phyloP scores from a whole-genome alignment of 2,888 invertebrate species.

The Caenorhabditis macrosperma region DNA sequence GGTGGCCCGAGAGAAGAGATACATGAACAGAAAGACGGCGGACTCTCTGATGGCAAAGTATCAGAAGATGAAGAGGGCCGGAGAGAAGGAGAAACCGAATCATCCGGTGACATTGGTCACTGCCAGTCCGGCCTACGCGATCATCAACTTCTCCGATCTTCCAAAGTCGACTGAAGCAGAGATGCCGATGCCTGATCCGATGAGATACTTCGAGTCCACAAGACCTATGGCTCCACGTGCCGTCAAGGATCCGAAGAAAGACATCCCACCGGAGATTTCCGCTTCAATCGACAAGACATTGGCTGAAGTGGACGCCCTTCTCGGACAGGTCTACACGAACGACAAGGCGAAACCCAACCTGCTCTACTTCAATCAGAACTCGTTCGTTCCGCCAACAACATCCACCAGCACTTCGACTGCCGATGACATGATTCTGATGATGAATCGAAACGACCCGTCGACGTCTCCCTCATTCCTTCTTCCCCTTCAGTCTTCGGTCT shows the following conservation, averaged over 20 bases:
- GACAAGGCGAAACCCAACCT: constrained; percentile 68
- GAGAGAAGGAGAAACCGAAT: constrained; percentile 3
- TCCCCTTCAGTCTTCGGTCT: constrained; percentile 49
- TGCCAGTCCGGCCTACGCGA: constrained; percentile 43
- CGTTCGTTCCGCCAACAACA: constrained; percentile 18
- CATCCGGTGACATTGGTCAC: constrained; percentile 6
- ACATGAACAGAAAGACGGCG: constrained; percentile 47
- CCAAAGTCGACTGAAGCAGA: constrained; percentile 10
- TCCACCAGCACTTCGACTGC: constrained; percentile 34
- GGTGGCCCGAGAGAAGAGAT: constrained; percentile 65
- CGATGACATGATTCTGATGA: constrained; percentile 39
- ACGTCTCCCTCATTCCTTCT: constrained; percentile 60
- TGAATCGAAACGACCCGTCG: constrained; percentile 15
- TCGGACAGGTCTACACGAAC: constrained; percentile 69
- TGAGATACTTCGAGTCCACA: constrained; percentile 19
- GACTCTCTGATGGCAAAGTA: constrained; percentile 52
- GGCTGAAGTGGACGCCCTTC: constrained; percentile 63
- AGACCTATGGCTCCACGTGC: constrained; percentile 9
- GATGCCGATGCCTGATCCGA: constrained; percentile 43
- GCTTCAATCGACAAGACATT: constrained; percentile 68
- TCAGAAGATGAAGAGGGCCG: constrained; percentile 42
- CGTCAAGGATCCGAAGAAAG: constrained; percentile 46
- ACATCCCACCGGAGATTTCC: constrained; percentile 56
- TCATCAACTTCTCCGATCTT: constrained; percentile 41
- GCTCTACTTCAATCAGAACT: constrained; percentile 62